These are phyloP conservation scores for Cydia pomonella DNA, from an alignment of 1,140 invertebrate species.

Conservation along the genomic window DNA sequence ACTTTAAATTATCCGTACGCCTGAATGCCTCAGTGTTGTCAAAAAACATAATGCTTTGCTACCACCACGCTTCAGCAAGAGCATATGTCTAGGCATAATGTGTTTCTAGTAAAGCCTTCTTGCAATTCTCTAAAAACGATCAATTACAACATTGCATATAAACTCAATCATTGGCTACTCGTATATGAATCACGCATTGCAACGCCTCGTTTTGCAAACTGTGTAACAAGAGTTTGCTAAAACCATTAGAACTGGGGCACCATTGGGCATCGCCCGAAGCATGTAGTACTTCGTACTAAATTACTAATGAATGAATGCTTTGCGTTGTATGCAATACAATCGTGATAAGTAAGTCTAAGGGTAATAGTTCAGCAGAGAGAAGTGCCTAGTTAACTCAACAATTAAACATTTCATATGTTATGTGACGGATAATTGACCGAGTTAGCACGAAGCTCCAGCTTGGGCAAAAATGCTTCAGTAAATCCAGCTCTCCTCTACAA, in stretches of 20 bases:
- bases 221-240: conserved; percentile 29
- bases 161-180: conserved; percentile 13
- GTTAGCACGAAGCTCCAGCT: no score
- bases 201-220: conserved; percentile 24
- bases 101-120: neutral
- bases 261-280: conserved; percentile 18
- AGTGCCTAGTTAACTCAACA: neutral
- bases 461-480: no score
- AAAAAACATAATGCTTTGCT: no score
- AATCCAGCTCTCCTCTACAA: no score
- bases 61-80: no score
- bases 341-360: neutral
- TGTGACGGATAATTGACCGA: no score
- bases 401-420: neutral
- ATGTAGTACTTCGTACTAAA: neutral
- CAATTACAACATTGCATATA: conserved; percentile 5
- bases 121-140: neutral
- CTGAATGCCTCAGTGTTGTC: no score
- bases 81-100: neutral
- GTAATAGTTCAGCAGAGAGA: neutral
- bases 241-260: conserved; percentile 16
- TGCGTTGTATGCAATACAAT: conserved; percentile 9
- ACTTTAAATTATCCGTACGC: no score
- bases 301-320: conserved; percentile 22
- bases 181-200: conserved; percentile 9